phyloP scores from a whole-genome alignment of 23 tunicate species.

The Oikopleura albicans region DNA sequence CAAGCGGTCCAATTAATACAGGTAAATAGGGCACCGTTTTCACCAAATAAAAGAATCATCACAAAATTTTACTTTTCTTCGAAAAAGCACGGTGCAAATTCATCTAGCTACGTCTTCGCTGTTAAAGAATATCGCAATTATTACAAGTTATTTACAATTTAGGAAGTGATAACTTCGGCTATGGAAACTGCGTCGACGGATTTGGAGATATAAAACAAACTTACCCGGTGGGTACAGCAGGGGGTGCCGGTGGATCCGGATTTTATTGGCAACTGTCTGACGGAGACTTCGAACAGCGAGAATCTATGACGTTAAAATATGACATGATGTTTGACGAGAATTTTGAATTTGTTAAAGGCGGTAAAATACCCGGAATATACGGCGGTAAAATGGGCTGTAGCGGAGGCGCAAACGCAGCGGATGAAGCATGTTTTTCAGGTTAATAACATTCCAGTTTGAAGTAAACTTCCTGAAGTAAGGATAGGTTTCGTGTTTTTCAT shows the following conservation, averaged over 20 bases:
- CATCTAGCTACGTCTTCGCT: no score
- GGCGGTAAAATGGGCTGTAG: conserved; percentile 15
- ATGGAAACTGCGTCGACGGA: background rate
- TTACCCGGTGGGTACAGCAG: background rate
- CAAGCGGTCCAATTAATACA: background rate
- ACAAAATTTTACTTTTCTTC: no score
- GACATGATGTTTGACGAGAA: background rate
- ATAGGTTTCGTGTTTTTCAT: no score
- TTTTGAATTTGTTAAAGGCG: conserved; percentile 16
- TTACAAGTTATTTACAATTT: no score
- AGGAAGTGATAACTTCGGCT: background rate
- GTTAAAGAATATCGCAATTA: no score
- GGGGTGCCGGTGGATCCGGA: background rate
- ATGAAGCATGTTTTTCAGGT: background rate
- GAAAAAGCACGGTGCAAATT: no score
- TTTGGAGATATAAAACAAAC: background rate
- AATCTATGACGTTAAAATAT: background rate
- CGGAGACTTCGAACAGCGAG: background rate
- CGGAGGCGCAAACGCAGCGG: conserved; percentile 12
- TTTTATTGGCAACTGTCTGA: conserved; percentile 5
- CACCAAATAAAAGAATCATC: background rate
- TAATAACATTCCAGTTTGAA: no score
- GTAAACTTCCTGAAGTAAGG: no score
- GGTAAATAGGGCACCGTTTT: background rate
- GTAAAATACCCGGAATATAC: conserved; percentile 13